Conservation (phyloP, 2,113 vertebrate species). For the Varanus salvator region DNA sequence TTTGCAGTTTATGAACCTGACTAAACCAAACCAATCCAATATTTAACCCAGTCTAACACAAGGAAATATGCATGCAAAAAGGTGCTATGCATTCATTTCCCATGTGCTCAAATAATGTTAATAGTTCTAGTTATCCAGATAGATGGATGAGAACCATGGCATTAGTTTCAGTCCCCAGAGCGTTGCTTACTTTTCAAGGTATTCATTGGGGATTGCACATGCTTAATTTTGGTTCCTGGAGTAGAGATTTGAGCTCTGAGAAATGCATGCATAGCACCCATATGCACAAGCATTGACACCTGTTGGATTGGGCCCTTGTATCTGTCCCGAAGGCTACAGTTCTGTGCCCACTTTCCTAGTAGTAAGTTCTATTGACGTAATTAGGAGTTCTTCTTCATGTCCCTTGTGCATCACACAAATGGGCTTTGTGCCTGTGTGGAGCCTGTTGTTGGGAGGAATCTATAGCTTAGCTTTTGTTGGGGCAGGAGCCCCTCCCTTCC, state of each 20-base stretch:
- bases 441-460: too few relatives aligned
- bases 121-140: background rate
- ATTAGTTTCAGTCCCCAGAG: background rate
- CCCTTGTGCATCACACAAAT: too few relatives aligned
- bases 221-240: background rate
- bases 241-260: background rate
- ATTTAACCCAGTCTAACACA: background rate
- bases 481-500: too few relatives aligned
- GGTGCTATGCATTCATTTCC: background rate
- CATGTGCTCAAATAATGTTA: background rate
- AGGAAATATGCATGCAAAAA: background rate
- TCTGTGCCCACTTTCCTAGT: too few relatives aligned
- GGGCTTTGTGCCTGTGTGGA: too few relatives aligned
- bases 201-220: background rate
- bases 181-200: background rate
- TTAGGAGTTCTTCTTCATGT: too few relatives aligned
- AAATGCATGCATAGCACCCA: background rate
- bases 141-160: background rate
- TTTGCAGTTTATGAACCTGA: constrained; percentile 37
- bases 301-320: background rate
- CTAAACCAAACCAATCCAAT: background rate
- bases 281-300: background rate
- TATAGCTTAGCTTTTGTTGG: too few relatives aligned
- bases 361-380: too few relatives aligned
- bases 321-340: too few relatives aligned